Evolutionary conservation across 2,797 vertebrate genomes (phyloP).

Genomic region (Phalanger gymnotis): DNA sequence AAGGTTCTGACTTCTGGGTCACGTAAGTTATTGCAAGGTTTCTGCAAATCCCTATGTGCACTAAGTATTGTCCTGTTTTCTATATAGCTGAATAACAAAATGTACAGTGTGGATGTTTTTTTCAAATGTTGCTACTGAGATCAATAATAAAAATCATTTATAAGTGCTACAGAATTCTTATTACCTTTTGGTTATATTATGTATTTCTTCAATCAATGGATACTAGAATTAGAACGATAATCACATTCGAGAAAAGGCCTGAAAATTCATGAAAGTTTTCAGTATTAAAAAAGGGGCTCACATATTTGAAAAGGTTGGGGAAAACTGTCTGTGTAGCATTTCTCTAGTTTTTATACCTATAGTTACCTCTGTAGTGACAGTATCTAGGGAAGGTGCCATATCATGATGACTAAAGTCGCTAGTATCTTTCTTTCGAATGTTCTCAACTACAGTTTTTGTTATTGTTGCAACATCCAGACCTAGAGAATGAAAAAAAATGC

Average conservation of each 20-base stretch:
- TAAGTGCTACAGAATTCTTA: not conserved
- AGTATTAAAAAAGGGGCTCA: not conserved
- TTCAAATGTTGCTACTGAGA: not conserved
- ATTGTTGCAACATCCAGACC: conserved; percentile 94
- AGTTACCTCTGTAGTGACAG: conserved; percentile 90
- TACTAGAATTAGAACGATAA: not conserved
- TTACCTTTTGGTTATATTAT: not conserved
- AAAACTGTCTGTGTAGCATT: not conserved
- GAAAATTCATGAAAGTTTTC: not conserved
- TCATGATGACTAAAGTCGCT: conserved; percentile 93
- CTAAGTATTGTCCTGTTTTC: not conserved
- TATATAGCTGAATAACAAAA: not conserved
- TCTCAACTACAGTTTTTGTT: conserved; percentile 97
- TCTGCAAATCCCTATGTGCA: not conserved
- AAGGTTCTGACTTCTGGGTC: not conserved
- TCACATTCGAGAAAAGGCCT: not conserved
- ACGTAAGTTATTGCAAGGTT: not conserved
- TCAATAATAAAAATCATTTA: not conserved
- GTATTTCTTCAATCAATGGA: not conserved
- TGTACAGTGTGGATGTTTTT: not conserved
- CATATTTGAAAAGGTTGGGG: not conserved
- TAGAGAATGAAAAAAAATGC: conserved; percentile 71
- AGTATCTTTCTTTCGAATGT: conserved; percentile 91
- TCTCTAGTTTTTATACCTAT: not conserved
- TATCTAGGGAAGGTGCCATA: conserved; percentile 87